A percentile compares a stretch with the other conserved stretches of the same genome.
These are phyloP conservation scores for Helostoma temminkii DNA, from an alignment of 2,797 vertebrate species.

Conservation along the genomic window DNA sequence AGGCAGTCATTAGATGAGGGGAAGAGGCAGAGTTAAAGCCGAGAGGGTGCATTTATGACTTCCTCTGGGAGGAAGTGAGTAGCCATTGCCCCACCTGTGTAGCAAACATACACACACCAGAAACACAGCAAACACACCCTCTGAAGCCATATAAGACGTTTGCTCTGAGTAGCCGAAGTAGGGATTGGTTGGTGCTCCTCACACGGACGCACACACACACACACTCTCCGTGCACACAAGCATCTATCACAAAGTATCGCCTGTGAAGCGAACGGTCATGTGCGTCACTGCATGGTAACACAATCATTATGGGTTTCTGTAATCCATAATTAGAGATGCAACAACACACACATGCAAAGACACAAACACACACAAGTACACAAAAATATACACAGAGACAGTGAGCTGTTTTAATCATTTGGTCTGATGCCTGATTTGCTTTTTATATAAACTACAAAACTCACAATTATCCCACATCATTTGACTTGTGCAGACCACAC, in stretches of 20 bases:
- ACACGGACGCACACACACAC: conserved; percentile 25
- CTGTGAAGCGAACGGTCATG: conserved; percentile 60
- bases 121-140: conserved; percentile 67
- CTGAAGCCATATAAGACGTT: conserved; percentile 45
- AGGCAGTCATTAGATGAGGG: conserved; percentile 86
- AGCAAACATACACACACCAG: conserved; percentile 81
- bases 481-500: conserved; percentile 56
- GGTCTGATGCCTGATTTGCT: conserved; percentile 43
- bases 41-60: conserved; percentile 90
- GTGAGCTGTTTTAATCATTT: conserved; percentile 50
- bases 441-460: conserved; percentile 52
- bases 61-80: conserved; percentile 93
- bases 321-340: conserved; percentile 77
- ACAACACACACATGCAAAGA: conserved; percentile 48
- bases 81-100: conserved; percentile 85
- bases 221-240: conserved; percentile 27
- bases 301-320: conserved; percentile 76
- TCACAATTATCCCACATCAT: conserved; percentile 56
- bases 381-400: conserved; percentile 31
- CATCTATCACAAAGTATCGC: conserved; percentile 52
- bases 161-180: conserved; percentile 33
- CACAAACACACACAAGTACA: conserved; percentile 50
- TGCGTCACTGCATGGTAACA: conserved; percentile 68
- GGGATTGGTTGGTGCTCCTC: conserved; percentile 17
- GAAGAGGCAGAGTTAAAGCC: conserved; percentile 83